Evolutionary conservation across 2,113 vertebrate species (phyloP), one percentile per base, ranked within the genome.

Genomic region (Etheostoma cragini): DNA sequence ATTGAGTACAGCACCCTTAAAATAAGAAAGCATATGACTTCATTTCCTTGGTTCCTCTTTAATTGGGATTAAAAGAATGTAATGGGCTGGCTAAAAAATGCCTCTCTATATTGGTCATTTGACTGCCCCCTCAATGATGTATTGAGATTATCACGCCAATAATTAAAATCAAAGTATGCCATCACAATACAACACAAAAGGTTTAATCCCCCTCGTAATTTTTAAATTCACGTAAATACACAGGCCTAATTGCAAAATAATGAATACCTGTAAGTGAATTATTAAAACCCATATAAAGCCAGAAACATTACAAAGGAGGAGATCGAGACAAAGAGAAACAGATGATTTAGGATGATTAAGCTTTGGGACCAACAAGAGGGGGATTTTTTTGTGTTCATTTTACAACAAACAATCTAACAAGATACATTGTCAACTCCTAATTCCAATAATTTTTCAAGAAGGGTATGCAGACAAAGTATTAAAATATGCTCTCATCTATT

Each of bases 341-440:
- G 17, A 52, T 14, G 2, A 24, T 53, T 49, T 7, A 14, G 22
- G 11, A 71, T 5, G 10, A 14, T 52, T 7, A 54, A 57, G 11
- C 10, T 72, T 76, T 76, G 12, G 46, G 24, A 50, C 21, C 63
- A 72, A 62, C 72, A 45, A 57, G 35, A 56, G 45, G 15, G 46
- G 7, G n/a, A 54, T 42, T 50, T 57, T 57, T 81, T 6, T 47
- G 14, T 12, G 30, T 63, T 33, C 24, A 69, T 14, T 21, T 30
- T 53, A 56, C 12, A 49, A 71, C 3, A 47, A 42, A 42, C 38
- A 42, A 42, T 42, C 38, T 42, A 11, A 42, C 10, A 42, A 42
- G 38, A 42, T 42, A 11, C 38, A 42, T 10, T 14, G 15, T 74
- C 56, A 54, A 15, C 74, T 58, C 53, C 8, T 21, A 22, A 30